Percentiles rank a stretch among this genome's conserved stretches.
These are phyloP conservation scores for Drosophila fungiperda DNA, from an alignment of 2,888 invertebrate genomes.

Conservation along the genomic window DNA sequence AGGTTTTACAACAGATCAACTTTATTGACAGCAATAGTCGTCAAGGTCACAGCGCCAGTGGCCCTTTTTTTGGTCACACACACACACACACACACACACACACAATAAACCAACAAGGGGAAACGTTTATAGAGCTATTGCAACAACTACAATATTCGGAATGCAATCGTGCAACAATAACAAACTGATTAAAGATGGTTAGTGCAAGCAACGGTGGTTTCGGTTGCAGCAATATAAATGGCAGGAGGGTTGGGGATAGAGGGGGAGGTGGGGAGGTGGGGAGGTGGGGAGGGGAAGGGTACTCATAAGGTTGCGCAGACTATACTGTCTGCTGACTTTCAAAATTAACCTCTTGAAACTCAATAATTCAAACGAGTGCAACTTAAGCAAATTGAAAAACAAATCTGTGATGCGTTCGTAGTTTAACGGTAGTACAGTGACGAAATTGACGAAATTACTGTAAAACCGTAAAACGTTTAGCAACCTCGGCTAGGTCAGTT, in stretches of 20 bases:
- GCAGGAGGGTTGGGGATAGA: background rate
- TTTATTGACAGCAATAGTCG: slow-evolving; percentile 59
- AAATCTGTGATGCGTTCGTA: background rate
- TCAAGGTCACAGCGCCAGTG: slow-evolving; percentile 60
- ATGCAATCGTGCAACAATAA: slow-evolving; percentile 43
- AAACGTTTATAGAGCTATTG: slow-evolving; percentile 15
- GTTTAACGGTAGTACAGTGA: too few species aligned
- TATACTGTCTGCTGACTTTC: background rate
- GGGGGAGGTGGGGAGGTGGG: too few species aligned
- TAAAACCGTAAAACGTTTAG: too few species aligned
- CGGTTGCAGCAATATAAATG: slow-evolving; percentile 8
- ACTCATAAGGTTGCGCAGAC: background rate
- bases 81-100: background rate
- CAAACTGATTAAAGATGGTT: slow-evolving; percentile 18
- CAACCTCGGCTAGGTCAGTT: too few species aligned
- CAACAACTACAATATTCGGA: slow-evolving; percentile 25
- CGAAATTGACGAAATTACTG: background rate
- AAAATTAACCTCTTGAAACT: slow-evolving; percentile 5
- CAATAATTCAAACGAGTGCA: background rate
- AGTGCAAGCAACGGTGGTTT: slow-evolving; percentile 23
- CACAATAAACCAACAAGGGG: background rate
- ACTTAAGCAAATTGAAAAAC: background rate
- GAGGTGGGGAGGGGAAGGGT: too few species aligned
- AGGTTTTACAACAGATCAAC: slow-evolving; percentile 48
- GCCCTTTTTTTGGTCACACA: slow-evolving; percentile 26